Evolutionary conservation across 2,113 vertebrate species (phyloP), one percentile per base, ranked within the genome.

Genomic region (Asarcornis scutulata): DNA sequence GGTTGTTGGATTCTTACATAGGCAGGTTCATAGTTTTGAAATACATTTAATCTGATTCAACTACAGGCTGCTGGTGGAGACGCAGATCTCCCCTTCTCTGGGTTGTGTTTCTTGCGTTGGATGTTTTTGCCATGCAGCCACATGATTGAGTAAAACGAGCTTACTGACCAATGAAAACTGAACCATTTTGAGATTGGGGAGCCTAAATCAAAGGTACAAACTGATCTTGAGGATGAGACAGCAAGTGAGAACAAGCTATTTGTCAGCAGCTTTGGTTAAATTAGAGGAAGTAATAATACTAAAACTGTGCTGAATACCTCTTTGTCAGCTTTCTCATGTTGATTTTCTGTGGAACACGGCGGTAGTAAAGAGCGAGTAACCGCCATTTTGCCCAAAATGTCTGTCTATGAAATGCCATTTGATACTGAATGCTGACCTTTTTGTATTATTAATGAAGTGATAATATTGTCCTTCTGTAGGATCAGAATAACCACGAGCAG

Each of bases 401-500:
- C 32, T 78, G 0, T 27, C 48, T 17, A 6, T 38, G 15, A 48
- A 66, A 58, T 59, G 27, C 40, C 32, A 42, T 53, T 44, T 82
- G 16, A 53, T 91, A 13, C 7, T 53, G 48, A 36, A 58, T 7
- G 2, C 72, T 52, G 13, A 44, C 22, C 1, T 34, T 40, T 64
- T 44, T 34, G 77, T 40, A 14, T 73, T 31, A 3, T 22, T 79
- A 0, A 36, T 38, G 36, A 75, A 73, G 18, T 83, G 26, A 29
- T 77, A 55, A 71, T 8, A 4, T 31, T 93, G 53, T 76, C 36
- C n/a, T 62, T 67, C 58, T 89, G 2, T 58, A 99, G 99, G 98
- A 98, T 89, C 97, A 98, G 91, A 98, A 97, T 7, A 97, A 98
- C 81, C 97, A 93, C 1, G 92, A 96, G 73, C 98, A 98, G 88